Conservation (phyloP, 2,888 invertebrate genomes). For the Caenorhabditis becei region DNA sequence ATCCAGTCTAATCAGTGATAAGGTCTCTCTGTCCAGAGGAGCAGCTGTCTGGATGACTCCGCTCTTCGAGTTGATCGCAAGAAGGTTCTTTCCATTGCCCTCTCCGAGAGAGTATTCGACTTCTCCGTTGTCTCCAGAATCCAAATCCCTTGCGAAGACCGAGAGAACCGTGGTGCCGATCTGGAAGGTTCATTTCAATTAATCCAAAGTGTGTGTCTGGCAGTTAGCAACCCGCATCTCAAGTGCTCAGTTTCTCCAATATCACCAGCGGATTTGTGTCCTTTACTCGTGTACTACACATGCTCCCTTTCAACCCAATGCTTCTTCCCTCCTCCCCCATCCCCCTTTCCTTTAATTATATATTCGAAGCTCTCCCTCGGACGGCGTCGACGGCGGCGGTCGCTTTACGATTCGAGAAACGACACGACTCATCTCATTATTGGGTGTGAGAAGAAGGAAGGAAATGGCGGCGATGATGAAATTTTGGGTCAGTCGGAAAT, state of each 20-base stretch:
- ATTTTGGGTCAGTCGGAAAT: conserved; percentile 49
- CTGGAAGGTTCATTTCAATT: conserved; percentile 60
- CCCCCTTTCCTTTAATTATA: conserved; percentile 53
- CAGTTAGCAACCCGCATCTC: conserved; percentile 9
- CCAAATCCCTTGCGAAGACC: conserved; percentile 89
- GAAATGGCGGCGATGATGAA: conserved; percentile 42
- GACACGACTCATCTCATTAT: conserved; percentile 61
- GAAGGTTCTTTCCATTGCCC: conserved; percentile 82
- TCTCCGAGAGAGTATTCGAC: conserved; percentile 73
- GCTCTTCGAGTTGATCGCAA: conserved; percentile 93
- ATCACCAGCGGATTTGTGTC: conserved; percentile 37
- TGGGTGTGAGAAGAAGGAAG: conserved; percentile 49
- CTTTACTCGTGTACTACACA: conserved; percentile 50
- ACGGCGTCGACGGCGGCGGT: conserved; percentile 39
- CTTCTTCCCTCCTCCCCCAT: conserved; percentile 12
- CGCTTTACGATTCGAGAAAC: conserved; percentile 60
- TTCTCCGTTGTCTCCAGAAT: conserved; percentile 91
- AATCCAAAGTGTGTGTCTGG: background rate
- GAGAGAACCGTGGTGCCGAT: conserved; percentile 79
- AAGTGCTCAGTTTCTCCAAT: conserved; percentile 37
- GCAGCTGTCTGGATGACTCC: conserved; percentile 94
- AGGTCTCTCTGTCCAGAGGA: conserved; percentile 89
- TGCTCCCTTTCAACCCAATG: conserved; percentile 20
- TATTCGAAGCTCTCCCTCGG: conserved; percentile 42
- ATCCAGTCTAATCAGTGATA: conserved; percentile 70